Evolutionary conservation across 2,888 invertebrate genomes (phyloP), one percentile per base, ranked within the genome.

Genomic region (Pristionchus mayeri): DNA sequence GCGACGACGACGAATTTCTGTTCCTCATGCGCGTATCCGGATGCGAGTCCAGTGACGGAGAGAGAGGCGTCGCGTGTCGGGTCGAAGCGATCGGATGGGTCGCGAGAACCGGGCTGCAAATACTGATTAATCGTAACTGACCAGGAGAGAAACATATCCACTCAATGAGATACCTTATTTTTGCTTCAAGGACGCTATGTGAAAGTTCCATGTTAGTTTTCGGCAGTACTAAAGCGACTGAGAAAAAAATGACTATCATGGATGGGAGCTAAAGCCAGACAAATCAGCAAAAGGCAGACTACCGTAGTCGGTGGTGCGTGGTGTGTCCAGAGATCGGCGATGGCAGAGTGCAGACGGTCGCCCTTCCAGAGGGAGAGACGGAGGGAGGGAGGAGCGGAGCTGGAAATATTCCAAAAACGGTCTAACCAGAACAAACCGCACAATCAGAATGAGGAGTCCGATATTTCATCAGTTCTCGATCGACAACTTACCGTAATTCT

Each of bases 1-100:
- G 80, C 80, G 52, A 80, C 80, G n/a, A 80, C 80, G 27, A 40
- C 54, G 27, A 80, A 80, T 37, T 40, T 37, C 37, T 57, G 34
- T 11, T 52, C 40, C 7, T 40, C 57, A 40, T 80, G 54, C 7
- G 52, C 54, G 57, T 80, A 80, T 21, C 80, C 80, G 6, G 54
- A 57, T 13, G 80, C 34, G 16, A 80, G 40, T 4, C 80, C 80
- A n/a, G 48, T 13, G 37, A 80, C 80, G 13, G 21, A 57, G 34
- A 80, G 57, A 24, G 52, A 57, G 9, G n/a, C 21, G 40, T 80
- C 80, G 4, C 24, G 21, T n/a, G 80, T 40, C 7, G 80, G 80
- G 44, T 80, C 80, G 40, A 80, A 80, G 6, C 79, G 52, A n/a
- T n/a, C n/a, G n/a, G n/a, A n/a, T n/a, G n/a, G n/a, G 37, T 37